Evolutionary conservation across 2,888 invertebrate species (phyloP), one percentile per base, ranked within the genome.

Genomic region (Machimus rusticus): DNA sequence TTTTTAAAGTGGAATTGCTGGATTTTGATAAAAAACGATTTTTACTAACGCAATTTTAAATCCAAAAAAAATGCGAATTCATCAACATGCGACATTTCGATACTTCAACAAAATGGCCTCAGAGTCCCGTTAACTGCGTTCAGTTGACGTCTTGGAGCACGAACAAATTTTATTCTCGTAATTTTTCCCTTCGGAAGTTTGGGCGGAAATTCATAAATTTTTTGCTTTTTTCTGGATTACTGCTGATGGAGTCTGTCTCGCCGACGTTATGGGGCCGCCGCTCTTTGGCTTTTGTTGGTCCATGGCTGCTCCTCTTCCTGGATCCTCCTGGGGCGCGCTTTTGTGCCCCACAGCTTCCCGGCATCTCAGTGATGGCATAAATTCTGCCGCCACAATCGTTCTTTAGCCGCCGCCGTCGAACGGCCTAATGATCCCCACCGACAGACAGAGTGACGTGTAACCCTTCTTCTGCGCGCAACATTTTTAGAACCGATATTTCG

Each of bases 171-270:
- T 31, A 3, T 28, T 23, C 37, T 55, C 55, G n/a, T 81, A 31
- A 81, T 81, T 81, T 81, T 84, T 84, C 43, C 76, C 28, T 51
- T 51, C 85, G 57, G 87, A 78, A 85, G 78, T 43, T 78, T 74
- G 57, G 43, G 74, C 87, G 87, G 85, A 87, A 87, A 87, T 87
- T 78, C 87, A 87, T 78, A 87, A 85, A 87, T 86, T 87, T 74
- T 78, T 66, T 66, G 2, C 12, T 14, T 66, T 66, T 66, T 28
- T 66, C 12, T 74, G 87, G 85, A 86, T 78, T 87, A 85, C 86
- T 85, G 46, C 82, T 87, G 79, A 87, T 74, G 85, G 39, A 28
- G 66, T n/a, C 34, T 79, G 87, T 85, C 87, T 87, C 85, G 85
- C 87, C 87, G 74, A 28, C 34, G 55, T 66, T 85, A 74, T 74